Percentiles rank a stretch among this genome's conserved stretches.
Evolutionary conservation across 1,140 invertebrate species (phyloP).

Genomic region (Tetranychus cinnabarinus): DNA sequence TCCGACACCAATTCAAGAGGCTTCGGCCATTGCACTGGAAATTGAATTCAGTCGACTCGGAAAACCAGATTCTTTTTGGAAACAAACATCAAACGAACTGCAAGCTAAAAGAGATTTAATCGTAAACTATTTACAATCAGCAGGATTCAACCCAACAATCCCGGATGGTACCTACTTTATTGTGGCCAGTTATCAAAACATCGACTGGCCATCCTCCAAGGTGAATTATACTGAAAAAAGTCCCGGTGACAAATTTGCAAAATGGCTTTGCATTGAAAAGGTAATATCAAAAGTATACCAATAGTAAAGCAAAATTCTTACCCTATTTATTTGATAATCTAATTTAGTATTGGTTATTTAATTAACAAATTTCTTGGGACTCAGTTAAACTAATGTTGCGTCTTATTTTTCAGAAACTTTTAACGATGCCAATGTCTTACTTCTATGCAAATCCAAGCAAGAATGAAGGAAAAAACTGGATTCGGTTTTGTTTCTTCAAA

Average conservation of each 20-base stretch:
- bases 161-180: slow-evolving; percentile 95
- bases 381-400: too few relatives aligned
- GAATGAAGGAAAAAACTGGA: slow-evolving; percentile 55
- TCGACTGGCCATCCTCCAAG: slow-evolving; percentile 21
- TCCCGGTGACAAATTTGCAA: slow-evolving; percentile 74
- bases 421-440: slow-evolving; percentile 76
- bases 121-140: slow-evolving; percentile 31
- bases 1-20: slow-evolving; percentile 65
- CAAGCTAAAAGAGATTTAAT: slow-evolving; percentile 61
- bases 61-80: slow-evolving; percentile 60
- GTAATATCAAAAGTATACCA: slow-evolving; percentile 6
- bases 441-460: slow-evolving; percentile 72
- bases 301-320: background rate
- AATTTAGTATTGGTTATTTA: background rate
- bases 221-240: slow-evolving; percentile 16
- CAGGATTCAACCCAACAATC: slow-evolving; percentile 68
- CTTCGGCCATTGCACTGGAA: slow-evolving; percentile 69
- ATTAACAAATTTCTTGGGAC: background rate
- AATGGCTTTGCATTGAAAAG: slow-evolving; percentile 81
- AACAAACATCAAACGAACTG: slow-evolving; percentile 47
- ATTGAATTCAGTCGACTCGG: slow-evolving; percentile 45
- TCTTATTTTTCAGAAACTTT: slow-evolving; percentile 33
- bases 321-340: background rate
- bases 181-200: slow-evolving; percentile 63
- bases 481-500: slow-evolving; percentile 28